Evolutionary conservation across 2,888 invertebrate genomes (phyloP), one percentile per base, ranked within the genome.

Genomic region (Dendrolimus pini): DNA sequence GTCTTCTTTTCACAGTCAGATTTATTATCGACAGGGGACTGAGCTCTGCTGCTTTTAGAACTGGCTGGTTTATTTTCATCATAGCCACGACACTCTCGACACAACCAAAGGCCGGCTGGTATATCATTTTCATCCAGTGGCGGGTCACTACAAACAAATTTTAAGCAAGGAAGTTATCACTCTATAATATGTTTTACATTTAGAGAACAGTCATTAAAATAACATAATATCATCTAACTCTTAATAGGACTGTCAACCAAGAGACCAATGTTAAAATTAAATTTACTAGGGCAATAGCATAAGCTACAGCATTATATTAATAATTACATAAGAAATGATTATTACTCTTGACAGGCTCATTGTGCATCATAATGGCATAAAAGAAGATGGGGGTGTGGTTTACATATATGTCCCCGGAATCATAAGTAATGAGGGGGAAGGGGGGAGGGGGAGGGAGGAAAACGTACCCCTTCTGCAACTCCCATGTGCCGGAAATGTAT

Each of bases 21-120:
- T 71, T 85, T 85, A 70, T 62, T 76, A 61, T 85, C 87, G 47
- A 70, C 78, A 30, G 74, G 89, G 14, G 79, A 92, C 67, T 82
- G 90, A 0, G 83, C 81, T 1, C 89, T 76, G 63, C 80, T 75
- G 64, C 83, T 76, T 18, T 82, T 68, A 54, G 85, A 69, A 77
- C 92, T 82, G 61, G 91, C 72, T 57, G 83, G 76, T 60, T 80
- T 79, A 56, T 87, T 88, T 78, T 81, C 77, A 78, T 90, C 86
- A 63, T 89, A 63, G 65, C 92, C 89, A 61, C 88, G 92, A 78
- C 98, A 98, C 67, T 95, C 94, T 69, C 96, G 95, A 74, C 98
- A 98, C 63, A 97, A 83, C 98, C 98, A 99, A 80, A 97, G 95
- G 0, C 98, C 98, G 55, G 93, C 92, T 0, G 98, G 98, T 66